Evolutionary conservation across 1,140 invertebrate species (phyloP), one percentile per base, ranked within the genome.

Genomic region (Arctopsyche grandis): DNA sequence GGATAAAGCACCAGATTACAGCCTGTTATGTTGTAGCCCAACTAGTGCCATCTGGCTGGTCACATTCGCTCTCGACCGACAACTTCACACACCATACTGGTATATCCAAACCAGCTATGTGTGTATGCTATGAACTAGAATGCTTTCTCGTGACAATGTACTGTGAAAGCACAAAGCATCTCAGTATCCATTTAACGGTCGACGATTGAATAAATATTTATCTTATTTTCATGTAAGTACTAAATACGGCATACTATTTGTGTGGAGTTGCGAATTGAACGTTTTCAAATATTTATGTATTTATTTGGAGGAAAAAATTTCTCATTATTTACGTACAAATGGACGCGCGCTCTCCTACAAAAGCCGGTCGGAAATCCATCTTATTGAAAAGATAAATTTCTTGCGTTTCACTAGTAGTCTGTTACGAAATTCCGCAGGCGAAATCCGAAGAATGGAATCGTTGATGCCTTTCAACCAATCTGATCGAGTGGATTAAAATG

Each of bases 301-400:
- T 38, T 38, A 38, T 38, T 7, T 38, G 7, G 29, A 38, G 29
- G 3, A 38, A 38, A 38, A 66, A 66, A 66, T 26, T 22, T 29
- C 63, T 19, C 63, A 66, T 66, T 66, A 66, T 66, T 26, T 66
- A 66, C 63, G 63, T 26, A n/a, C 22, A 66, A 52, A 29, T 22
- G 63, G 21, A 26, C 63, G 24, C 21, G 24, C 22, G 63, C n/a
- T 10, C 9, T 0, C 24, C 63, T 9, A 66, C 24, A 66, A 66
- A 66, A 66, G 21, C 58, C 58, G 58, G 9, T 10, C 9, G 58
- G 4, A 26, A 14, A 66, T 66, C 24, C 22, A 22, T 66, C 63
- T 66, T 66, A 66, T 66, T 66, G 63, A 66, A 66, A 66, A 66
- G 63, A 66, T 66, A 66, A 66, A 66, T 66, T 66, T 66, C 63